A percentile compares a stretch with the other conserved stretches of the same genome.
Evolutionary conservation across 2,888 invertebrate species (phyloP).

Genomic region (Psococerastis gibbosa): DNA sequence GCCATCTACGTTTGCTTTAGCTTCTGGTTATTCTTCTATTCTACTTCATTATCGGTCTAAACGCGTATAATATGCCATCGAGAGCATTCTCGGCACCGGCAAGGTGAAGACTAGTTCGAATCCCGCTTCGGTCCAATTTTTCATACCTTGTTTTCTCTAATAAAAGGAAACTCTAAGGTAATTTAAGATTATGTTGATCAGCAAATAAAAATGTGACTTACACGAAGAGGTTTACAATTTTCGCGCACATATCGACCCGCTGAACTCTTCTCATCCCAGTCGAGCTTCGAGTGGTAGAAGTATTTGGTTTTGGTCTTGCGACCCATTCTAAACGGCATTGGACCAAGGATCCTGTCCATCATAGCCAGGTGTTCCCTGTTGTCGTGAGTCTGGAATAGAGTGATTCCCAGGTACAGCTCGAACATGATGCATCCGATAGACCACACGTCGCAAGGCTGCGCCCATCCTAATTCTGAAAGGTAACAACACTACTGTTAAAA

Average conservation of each 20-base stretch:
- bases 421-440: constrained; percentile 98
- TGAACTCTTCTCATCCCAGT: constrained; percentile 94
- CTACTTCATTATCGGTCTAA: no score
- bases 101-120: no score
- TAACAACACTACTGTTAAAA: no score
- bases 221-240: constrained; percentile 89
- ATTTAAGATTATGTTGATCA: no score
- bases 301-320: constrained; percentile 90
- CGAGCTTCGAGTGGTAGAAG: constrained; percentile 91
- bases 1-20: no score
- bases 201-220: constrained; percentile 29
- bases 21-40: no score
- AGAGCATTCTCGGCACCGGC: no score
- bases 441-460: constrained; percentile 99
- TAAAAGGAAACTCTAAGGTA: no score
- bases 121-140: no score
- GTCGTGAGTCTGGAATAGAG: constrained; percentile 98
- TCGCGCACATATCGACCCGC: constrained; percentile 95
- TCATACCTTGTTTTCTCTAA: no score
- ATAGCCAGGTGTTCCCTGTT: constrained; percentile 98
- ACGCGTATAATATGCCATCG: no score
- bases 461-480: constrained; percentile 94
- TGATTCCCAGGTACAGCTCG: constrained; percentile 94
- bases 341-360: constrained; percentile 98
- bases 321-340: constrained; percentile 83